These are phyloP conservation scores for Erinaceus europaeus DNA, from an alignment of 2,113 vertebrate genomes.

Conservation along the genomic window DNA sequence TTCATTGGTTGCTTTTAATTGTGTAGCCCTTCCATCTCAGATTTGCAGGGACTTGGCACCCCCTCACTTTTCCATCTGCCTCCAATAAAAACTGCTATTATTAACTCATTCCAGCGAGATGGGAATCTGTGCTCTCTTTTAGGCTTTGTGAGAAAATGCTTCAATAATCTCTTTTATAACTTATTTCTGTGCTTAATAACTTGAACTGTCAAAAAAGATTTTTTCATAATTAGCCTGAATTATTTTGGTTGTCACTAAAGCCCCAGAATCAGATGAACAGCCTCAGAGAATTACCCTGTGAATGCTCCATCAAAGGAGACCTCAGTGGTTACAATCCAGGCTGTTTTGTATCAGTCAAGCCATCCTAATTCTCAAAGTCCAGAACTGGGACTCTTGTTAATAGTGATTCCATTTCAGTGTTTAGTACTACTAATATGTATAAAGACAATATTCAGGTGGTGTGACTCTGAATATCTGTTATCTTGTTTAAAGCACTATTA, in stretches of 20 bases:
- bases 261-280: conserved; percentile 43
- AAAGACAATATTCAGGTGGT: background rate
- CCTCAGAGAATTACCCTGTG: conserved; percentile 43
- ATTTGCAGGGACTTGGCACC: conserved; percentile 59
- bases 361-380: conserved; percentile 20
- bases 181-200: conserved; percentile 65
- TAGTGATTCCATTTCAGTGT: conserved; percentile 28
- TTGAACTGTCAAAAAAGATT: conserved; percentile 53
- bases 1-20: conserved; percentile 15
- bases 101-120: conserved; percentile 48
- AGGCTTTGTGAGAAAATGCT: conserved; percentile 53
- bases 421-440: conserved; percentile 40
- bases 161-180: conserved; percentile 60
- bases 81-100: conserved; percentile 46
- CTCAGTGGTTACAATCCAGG: conserved; percentile 8
- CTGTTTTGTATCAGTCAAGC: background rate
- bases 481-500: background rate
- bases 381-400: conserved; percentile 1
- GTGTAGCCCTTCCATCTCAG: conserved; percentile 31
- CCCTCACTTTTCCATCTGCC: conserved; percentile 33
- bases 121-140: conserved; percentile 50
- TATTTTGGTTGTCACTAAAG: conserved; percentile 58
- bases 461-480: background rate
- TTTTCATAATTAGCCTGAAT: conserved; percentile 54
- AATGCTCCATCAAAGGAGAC: conserved; percentile 36